These are phyloP conservation scores for Nemurella pictetii DNA, from an alignment of 2,888 invertebrate species.

Conservation along the genomic window DNA sequence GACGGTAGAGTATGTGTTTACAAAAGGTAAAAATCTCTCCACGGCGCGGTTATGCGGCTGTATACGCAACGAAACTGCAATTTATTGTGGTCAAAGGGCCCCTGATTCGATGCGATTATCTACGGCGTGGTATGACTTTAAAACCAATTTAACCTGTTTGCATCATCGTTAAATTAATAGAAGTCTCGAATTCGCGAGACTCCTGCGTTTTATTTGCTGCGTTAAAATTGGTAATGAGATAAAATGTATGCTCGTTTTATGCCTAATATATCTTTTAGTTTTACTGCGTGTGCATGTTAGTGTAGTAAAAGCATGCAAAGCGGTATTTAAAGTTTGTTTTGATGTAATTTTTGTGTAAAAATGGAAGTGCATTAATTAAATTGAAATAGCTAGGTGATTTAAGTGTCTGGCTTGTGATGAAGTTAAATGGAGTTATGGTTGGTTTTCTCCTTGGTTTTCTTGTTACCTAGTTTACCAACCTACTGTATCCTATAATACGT, in stretches of 20 bases:
- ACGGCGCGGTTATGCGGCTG: not conserved
- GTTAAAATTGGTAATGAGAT: slow-evolving; percentile 12
- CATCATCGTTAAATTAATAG: slow-evolving; percentile 1
- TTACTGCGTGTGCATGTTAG: not conserved
- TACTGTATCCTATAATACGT: no score
- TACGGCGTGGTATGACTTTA: not conserved
- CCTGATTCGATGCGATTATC: not conserved
- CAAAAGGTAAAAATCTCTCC: not conserved
- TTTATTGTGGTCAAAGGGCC: not conserved
- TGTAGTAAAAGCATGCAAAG: not conserved
- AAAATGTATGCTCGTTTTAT: slow-evolving; percentile 2
- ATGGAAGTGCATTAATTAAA: not conserved
- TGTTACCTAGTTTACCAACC: no score
- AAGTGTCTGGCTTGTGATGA: not conserved
- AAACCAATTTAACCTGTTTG: slow-evolving; percentile 11
- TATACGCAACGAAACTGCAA: not conserved
- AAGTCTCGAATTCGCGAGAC: not conserved
- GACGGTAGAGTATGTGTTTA: not conserved
- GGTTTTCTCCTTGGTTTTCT: not conserved
- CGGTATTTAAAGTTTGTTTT: not conserved
- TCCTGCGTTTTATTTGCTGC: not conserved
- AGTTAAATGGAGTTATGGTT: not conserved
- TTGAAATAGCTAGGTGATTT: not conserved
- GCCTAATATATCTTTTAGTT: not conserved
- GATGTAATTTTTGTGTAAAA: not conserved